Evolutionary conservation across 1,140 invertebrate species (phyloP).

Genomic region (Drosophila sulfurigaster): DNA sequence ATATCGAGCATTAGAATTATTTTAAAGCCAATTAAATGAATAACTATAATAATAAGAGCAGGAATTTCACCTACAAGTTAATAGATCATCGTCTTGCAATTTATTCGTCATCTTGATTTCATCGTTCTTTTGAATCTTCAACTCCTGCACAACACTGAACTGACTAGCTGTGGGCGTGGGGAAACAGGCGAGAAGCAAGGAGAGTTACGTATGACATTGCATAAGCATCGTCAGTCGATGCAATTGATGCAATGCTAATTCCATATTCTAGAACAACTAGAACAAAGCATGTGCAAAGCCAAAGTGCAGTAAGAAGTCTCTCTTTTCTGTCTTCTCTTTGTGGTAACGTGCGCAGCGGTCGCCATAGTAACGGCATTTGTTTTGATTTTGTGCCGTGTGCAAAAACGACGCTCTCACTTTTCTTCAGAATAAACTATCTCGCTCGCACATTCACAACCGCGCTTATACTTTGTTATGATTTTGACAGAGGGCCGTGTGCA

Average conservation of each 20-base stretch:
- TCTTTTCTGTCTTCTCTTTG: conserved; percentile 26
- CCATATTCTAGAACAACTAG: conserved; percentile 42
- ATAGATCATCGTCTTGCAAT: neutral
- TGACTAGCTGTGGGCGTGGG: conserved; percentile 13
- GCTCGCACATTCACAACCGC: conserved; percentile 16
- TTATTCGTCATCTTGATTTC: neutral
- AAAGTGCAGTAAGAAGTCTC: conserved; percentile 49
- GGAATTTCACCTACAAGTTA: conserved; percentile 20
- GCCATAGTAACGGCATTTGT: conserved; percentile 78
- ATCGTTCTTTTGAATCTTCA: conserved; percentile 23
- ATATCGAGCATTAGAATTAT: neutral
- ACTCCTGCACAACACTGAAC: conserved; percentile 48
- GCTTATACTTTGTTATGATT: conserved; percentile 1
- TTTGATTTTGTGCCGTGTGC: conserved; percentile 74
- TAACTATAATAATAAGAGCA: neutral
- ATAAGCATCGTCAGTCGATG: conserved; percentile 1
- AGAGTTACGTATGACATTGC: conserved; percentile 14
- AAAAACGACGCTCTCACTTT: conserved; percentile 50
- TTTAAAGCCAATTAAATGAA: neutral
- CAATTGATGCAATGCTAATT: conserved; percentile 3
- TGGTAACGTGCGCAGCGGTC: conserved; percentile 68
- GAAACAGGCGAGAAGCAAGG: neutral
- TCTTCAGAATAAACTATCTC: conserved; percentile 13
- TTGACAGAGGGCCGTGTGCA: conserved; percentile 64
- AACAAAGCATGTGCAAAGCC: conserved; percentile 52